These are phyloP conservation scores for Schrankia costaestrigalis DNA, from an alignment of 2,888 invertebrate genomes.

Conservation along the genomic window DNA sequence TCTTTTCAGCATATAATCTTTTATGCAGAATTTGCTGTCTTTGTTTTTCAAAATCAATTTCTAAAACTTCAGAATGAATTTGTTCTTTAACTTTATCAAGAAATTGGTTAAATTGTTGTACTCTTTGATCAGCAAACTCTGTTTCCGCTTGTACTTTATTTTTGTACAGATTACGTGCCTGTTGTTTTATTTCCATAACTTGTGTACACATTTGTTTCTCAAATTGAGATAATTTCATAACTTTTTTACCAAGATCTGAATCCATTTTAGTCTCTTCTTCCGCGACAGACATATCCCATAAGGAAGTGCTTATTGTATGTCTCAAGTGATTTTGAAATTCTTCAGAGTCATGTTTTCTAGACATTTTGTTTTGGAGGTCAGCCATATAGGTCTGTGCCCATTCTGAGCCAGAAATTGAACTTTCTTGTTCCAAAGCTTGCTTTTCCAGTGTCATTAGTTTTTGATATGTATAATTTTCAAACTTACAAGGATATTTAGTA, in stretches of 20 bases:
- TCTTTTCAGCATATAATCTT: slow-evolving; percentile 77
- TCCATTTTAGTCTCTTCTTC: slow-evolving; percentile 78
- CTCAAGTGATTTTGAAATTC: slow-evolving; percentile 74
- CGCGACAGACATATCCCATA: slow-evolving; percentile 77
- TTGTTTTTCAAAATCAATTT: slow-evolving; percentile 76
- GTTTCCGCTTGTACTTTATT: slow-evolving; percentile 77
- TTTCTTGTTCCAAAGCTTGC: slow-evolving; percentile 46
- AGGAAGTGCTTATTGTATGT: slow-evolving; percentile 64
- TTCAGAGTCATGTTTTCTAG: slow-evolving; percentile 61
- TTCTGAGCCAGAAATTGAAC: slow-evolving; percentile 50
- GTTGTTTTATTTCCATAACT: slow-evolving; percentile 81
- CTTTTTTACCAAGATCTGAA: slow-evolving; percentile 73
- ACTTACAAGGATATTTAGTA: slow-evolving; percentile 54
- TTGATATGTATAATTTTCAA: slow-evolving; percentile 63
- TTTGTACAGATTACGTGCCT: slow-evolving; percentile 76
- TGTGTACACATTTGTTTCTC: slow-evolving; percentile 84
- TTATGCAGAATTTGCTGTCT: slow-evolving; percentile 75
- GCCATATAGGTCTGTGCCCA: slow-evolving; percentile 74
- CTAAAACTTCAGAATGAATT: slow-evolving; percentile 65
- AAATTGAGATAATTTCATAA: slow-evolving; percentile 82
- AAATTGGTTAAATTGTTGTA: slow-evolving; percentile 69
- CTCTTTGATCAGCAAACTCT: slow-evolving; percentile 71
- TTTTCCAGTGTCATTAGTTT: slow-evolving; percentile 58
- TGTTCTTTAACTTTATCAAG: slow-evolving; percentile 66
- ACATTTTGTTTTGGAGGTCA: slow-evolving; percentile 66